phyloP scores from a whole-genome alignment of 2,113 vertebrate genomes.

The Gambusia holbrooki region DNA sequence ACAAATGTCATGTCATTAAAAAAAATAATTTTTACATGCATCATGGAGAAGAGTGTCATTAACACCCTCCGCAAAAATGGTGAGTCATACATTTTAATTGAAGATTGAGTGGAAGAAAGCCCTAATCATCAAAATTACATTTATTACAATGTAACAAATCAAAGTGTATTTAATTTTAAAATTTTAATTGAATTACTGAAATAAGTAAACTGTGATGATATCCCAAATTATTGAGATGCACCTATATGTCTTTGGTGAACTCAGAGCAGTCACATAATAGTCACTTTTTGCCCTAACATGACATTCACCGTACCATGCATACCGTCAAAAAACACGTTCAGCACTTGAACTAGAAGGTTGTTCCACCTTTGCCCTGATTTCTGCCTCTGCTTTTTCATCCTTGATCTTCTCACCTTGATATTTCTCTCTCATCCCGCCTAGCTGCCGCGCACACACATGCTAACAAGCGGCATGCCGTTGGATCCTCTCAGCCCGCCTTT shows the following conservation, averaged over 20 bases:
- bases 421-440: conserved; percentile 20
- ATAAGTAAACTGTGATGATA: too few species aligned
- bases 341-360: background rate
- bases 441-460: conserved; percentile 34
- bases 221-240: too few species aligned
- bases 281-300: conserved; percentile 23
- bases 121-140: too few species aligned
- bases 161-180: too few species aligned
- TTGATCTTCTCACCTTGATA: conserved; percentile 39
- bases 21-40: too few species aligned
- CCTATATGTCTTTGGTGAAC: background rate
- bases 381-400: conserved; percentile 12
- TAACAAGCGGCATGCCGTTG: conserved; percentile 56
- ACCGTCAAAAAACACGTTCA: conserved; percentile 16
- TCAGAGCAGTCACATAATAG: conserved; percentile 1
- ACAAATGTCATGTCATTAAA: too few species aligned
- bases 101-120: too few species aligned
- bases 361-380: background rate
- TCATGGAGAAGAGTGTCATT: too few species aligned
- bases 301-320: conserved; percentile 30
- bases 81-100: too few species aligned
- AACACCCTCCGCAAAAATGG: too few species aligned
- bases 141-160: too few species aligned
- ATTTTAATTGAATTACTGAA: too few species aligned
- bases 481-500: conserved; percentile 19